These are phyloP conservation scores for Carapus acus DNA, from an alignment of 2,797 vertebrate genomes.

Conservation along the genomic window DNA sequence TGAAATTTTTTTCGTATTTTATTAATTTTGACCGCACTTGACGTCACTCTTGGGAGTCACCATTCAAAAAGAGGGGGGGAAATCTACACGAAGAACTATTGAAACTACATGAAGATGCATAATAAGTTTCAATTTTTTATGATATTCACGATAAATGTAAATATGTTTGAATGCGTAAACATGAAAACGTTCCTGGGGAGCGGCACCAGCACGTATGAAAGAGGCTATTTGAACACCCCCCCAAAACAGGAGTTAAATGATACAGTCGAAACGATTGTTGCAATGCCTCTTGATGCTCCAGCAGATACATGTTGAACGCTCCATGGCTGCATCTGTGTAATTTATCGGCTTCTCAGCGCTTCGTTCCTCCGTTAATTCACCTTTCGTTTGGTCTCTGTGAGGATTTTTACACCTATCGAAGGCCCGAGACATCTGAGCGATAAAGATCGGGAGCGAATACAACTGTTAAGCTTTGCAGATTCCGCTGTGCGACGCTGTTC, in stretches of 20 bases:
- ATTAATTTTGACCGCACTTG: conserved; percentile 36
- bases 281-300: conserved; percentile 54
- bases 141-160: accelerated
- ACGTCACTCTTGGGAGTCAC: conserved; percentile 50
- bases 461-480: conserved; percentile 36
- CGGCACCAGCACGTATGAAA: accelerated
- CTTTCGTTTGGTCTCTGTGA: not conserved
- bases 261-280: conserved; percentile 62
- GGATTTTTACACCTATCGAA: conserved; percentile 11
- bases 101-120: accelerated
- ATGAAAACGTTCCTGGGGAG: accelerated
- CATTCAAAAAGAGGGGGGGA: not conserved
- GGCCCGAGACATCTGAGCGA: conserved; percentile 5
- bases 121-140: accelerated
- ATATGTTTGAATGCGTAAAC: accelerated
- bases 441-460: conserved; percentile 31
- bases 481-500: conserved; percentile 57
- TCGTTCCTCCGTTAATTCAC: conserved; percentile 14
- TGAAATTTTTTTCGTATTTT: not conserved
- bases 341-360: not conserved
- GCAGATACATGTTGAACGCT: conserved; percentile 42
- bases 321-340: conserved; percentile 11
- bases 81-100: not conserved
- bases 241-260: conserved; percentile 43
- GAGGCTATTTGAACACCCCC: not conserved